Evolutionary conservation across 2,113 vertebrate species (phyloP).

Genomic region (Pan paniscus): DNA sequence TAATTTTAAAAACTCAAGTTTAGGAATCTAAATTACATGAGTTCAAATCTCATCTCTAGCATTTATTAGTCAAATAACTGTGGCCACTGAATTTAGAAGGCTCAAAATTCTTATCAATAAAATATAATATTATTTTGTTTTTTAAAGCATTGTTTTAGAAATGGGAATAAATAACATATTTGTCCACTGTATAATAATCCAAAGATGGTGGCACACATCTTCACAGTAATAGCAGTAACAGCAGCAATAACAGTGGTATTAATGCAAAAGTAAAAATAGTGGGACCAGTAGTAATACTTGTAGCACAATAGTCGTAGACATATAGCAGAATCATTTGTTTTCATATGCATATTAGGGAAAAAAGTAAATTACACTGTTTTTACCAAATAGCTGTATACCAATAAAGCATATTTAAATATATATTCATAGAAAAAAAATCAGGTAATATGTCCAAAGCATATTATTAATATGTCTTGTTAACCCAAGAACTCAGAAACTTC

Average conservation of each 20-base stretch:
- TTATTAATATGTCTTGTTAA: neutral
- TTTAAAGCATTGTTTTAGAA: neutral
- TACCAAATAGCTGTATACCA: neutral
- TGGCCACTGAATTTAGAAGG: neutral
- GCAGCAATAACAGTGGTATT: neutral
- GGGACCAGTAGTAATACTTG: neutral
- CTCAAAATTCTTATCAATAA: neutral
- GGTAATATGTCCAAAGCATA: neutral
- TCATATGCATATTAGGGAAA: neutral
- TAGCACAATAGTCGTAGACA: neutral
- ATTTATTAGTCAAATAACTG: neutral
- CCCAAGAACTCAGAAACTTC: neutral
- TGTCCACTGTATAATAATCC: neutral
- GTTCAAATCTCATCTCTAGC: neutral
- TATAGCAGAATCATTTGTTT: neutral
- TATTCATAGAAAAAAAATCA: neutral
- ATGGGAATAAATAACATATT: neutral
- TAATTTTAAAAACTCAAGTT: neutral
- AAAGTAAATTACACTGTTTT: neutral
- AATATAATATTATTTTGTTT: neutral
- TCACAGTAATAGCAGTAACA: neutral
- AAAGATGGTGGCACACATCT: neutral
- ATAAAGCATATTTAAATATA: neutral
- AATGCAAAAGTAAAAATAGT: neutral
- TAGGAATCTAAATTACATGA: neutral